Evolutionary conservation across 2,113 vertebrate genomes (phyloP), one percentile per base, ranked within the genome.

Genomic region (Dolichallabes microphthalmus): DNA sequence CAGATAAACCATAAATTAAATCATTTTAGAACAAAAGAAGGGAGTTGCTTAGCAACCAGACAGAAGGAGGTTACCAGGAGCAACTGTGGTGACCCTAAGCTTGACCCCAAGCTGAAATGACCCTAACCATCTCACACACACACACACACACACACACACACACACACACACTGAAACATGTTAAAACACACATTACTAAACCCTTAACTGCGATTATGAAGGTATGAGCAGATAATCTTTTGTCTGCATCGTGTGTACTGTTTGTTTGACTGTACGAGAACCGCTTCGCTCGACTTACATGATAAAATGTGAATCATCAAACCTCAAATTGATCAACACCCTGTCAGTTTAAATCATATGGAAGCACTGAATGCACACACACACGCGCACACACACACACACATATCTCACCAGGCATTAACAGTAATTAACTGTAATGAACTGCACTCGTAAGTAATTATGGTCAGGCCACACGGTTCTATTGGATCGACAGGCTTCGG

Each of bases 11-110:
- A 89, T 91, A 94, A 94, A 93, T 94, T 92, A 95, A 94, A 93
- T 93, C 90, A 94, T 93, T 93, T 94, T 82, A 90, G 92, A 93
- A 94, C 92, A 93, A 93, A 93, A 90, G 90, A 91, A 85, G 90
- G 90, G 90, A 63, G 94, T 95, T 94, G 93, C 94, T 92, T 93
- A 88, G 94, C 94, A 94, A 95, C 94, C 90, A 82, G 87, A 81
- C 86, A 80, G 85, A 89, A 90, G 91, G 90, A 76, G 90, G 93
- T 93, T 93, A 92, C 91, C 93, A 91, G 85, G 93, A 90, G 91
- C 90, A 93, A 94, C 93, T 27, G 86, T 61, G 57, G 88, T 94
- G 94, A 95, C 94, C 93, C 90, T 39, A 92, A 93, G 92, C 88
- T 89, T 93, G 92, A 95, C 94, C 94, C 87, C 91, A 91, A 91